Base-by-base conservation (phyloP, 2,888 invertebrate species). In the Phyllotreta cruciferae region DNA sequence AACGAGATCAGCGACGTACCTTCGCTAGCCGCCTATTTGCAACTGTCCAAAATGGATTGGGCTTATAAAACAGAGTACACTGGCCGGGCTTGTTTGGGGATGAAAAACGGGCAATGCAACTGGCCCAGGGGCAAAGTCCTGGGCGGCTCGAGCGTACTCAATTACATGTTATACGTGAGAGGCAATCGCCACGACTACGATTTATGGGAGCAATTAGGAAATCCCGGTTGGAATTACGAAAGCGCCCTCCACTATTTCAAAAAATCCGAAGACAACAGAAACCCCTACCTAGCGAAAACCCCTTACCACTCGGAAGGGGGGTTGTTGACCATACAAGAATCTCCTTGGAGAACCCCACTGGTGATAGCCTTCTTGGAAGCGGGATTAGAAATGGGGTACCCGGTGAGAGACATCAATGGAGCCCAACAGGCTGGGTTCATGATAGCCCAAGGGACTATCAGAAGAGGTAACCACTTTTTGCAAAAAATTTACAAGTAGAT, bases 101-200 rank as follows among this genome's bases (percentile, higher is more conserved):
- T 94, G 88, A 90, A 90, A 73, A 89, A 89, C 66, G 89, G 88
- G 52, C 85, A 90, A 60, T 94, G 94, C 81, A 93, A 92, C 79
- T 94, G 93, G 94, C 93, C 94, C 0, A 83, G 96, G 52, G 93
- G 93, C 13, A 94, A 93, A 80, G 93, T 95, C 1, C 85, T 96
- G 0, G 96, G 96, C 1, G 96, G 96, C 0, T 91, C 91, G 0
- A 91, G 92, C 70, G 91, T 92, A 0, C 83, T 95, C 0, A 96
- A 96, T 78, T 93, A 93, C 78, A 94, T 96, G 95, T 84, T 95
- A 2, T 96, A 96, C 78, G 92, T 94, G 0, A 83, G 96, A 66
- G 96, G 96, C 7, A 80, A 90, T 77, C 85, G 85, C 60, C 84
- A 87, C 71, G 97, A 97, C 78, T 97, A 93, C 80, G 93, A 96